Percentiles rank a stretch among this genome's conserved stretches.
Conservation (phyloP, 2,797 vertebrate genomes). For the Malurus splendens region DNA sequence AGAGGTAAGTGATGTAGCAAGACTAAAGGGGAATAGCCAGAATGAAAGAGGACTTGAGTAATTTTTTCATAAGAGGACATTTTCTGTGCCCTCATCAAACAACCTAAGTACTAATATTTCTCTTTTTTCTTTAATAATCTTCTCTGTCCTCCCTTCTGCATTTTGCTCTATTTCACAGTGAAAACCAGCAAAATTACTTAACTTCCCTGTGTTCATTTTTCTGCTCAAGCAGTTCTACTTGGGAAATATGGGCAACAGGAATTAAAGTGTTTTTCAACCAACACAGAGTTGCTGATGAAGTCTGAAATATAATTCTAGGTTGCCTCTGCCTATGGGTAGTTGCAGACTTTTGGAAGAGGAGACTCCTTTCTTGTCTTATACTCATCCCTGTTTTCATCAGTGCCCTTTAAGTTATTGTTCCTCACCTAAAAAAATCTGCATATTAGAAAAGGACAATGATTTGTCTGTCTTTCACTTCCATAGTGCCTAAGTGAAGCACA, state of each 20-base stretch:
- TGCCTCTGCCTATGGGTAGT: neutral
- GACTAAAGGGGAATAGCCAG: neutral
- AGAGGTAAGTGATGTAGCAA: neutral
- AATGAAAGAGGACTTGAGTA: neutral
- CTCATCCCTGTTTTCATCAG: neutral
- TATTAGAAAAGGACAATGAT: neutral
- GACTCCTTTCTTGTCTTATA: neutral
- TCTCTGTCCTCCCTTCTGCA: neutral
- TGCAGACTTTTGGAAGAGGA: neutral
- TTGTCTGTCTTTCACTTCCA: constrained; percentile 11
- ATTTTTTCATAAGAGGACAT: neutral
- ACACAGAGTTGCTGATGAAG: neutral
- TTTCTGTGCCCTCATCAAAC: neutral
- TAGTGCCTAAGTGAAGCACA: neutral
- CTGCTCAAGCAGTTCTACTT: neutral
- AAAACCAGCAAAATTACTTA: neutral
- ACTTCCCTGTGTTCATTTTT: neutral
- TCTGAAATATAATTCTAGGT: neutral
- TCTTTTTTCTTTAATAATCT: neutral
- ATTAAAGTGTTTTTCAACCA: neutral
- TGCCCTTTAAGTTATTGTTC: neutral
- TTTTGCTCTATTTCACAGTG: neutral
- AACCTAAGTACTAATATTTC: neutral
- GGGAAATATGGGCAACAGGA: neutral
- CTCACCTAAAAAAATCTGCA: neutral